Percentiles rank a stretch among this genome's conserved stretches.
These are phyloP conservation scores for Apistogramma diplotaenia DNA, from an alignment of 2,113 vertebrate genomes.

Conservation along the genomic window DNA sequence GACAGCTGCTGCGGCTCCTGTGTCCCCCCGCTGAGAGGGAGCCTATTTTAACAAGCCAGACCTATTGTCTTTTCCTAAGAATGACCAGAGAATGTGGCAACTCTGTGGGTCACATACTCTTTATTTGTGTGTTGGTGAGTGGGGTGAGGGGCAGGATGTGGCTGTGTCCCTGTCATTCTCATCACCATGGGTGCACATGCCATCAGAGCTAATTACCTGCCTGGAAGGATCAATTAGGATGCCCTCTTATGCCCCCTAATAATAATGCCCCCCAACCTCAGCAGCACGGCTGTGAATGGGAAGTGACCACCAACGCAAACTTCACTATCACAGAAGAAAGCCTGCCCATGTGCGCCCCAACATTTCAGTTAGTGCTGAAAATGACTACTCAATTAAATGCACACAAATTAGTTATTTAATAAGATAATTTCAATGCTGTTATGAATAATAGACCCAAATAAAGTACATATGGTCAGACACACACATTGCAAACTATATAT, in stretches of 20 bases:
- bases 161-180: constrained; percentile 42
- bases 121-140: constrained; percentile 10
- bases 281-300: not conserved
- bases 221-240: constrained; percentile 60
- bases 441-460: not conserved
- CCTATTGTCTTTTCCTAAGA: constrained; percentile 68
- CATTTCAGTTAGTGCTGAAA: too few relatives aligned
- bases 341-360: not conserved
- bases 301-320: not conserved
- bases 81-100: constrained; percentile 59
- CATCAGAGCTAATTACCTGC: constrained; percentile 69
- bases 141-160: constrained; percentile 30
- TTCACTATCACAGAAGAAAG: not conserved
- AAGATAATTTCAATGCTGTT: not conserved
- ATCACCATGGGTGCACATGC: constrained; percentile 62
- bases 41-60: constrained; percentile 71
- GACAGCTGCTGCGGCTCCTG: constrained; percentile 65
- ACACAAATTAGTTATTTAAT: too few relatives aligned
- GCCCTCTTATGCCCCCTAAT: constrained; percentile 30
- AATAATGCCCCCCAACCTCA: constrained; percentile 7
- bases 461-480: not conserved
- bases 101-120: constrained; percentile 37
- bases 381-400: too few relatives aligned
- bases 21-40: constrained; percentile 40
- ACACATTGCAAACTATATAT: too few relatives aligned